phyloP scores from a whole-genome alignment of 2,888 invertebrate genomes.

The Gymnocheta viridis region DNA sequence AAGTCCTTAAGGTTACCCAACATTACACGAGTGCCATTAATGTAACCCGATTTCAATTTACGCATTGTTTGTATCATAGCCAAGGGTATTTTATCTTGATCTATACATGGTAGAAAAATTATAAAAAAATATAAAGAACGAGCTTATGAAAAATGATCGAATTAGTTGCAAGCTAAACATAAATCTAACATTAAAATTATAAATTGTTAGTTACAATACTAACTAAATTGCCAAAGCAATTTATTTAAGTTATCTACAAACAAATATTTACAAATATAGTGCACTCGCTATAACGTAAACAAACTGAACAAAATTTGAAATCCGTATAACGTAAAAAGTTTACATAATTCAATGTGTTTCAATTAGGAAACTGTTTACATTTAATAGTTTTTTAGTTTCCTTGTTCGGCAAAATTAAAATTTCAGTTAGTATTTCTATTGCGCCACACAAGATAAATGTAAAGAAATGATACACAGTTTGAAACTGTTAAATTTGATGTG shows the following conservation, averaged over 20 bases:
- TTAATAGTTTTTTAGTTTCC: no score
- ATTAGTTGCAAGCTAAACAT: neutral
- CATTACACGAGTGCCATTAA: constrained; percentile 98
- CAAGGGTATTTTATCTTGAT: constrained; percentile 94
- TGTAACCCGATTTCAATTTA: constrained; percentile 98
- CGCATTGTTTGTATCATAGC: constrained; percentile 99
- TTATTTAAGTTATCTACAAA: constrained; percentile 1
- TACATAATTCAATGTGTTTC: no score
- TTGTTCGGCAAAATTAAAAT: no score
- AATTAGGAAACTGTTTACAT: no score
- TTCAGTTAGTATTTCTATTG: no score
- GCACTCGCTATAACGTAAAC: no score
- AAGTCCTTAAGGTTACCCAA: constrained; percentile 97
- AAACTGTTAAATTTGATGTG: no score
- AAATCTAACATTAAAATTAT: constrained; percentile 1
- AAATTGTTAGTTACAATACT: constrained; percentile 38
- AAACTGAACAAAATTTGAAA: no score
- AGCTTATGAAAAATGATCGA: neutral
- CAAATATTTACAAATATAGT: neutral
- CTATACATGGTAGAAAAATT: constrained; percentile 81
- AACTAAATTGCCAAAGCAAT: neutral
- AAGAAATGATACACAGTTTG: no score
- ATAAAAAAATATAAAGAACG: neutral
- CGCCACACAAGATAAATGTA: no score
- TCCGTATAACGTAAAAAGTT: no score